Base-by-base conservation (phyloP, 2,888 invertebrate genomes). In the Cataglyphis altisquamis region DNA sequence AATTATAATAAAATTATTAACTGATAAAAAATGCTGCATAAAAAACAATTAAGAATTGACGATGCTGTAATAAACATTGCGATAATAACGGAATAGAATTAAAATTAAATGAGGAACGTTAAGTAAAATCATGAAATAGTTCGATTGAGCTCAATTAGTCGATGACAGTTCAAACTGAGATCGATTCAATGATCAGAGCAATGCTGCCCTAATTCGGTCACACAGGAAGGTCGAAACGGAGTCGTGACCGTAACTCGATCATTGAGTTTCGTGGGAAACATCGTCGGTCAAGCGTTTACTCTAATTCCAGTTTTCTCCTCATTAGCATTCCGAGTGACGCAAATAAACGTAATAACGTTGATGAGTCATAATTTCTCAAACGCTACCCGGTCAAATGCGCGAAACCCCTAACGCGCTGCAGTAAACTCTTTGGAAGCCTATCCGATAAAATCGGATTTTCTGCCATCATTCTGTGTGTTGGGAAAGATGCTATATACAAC, bases 221-320 rank as follows among this genome's bases (percentile, higher is more conserved):
- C 48, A n/a, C 8, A 73, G 52, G 41, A 45, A 36, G 48, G 45
- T 73, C 63, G 25, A n/a, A 73, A 57, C 3, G 29, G 36, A 39
- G 8, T n/a, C n/a, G 12, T 52, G 48, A 75, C 52, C 67, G 45
- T 62, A 77, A 82, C 48, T 29, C 67, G n/a, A 67, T 82, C 48
- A 12, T 82, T 60, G 21, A 55, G 29, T 39, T 66, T 81, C 72
- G 67, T 67, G 81, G 60, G 81, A 84, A 81, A 41, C 8, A 15
- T 48, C 12, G 67, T 15, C 32, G 80, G 32, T 6, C 39, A 41
- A 52, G 25, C 36, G 39, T 39, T 41, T 21, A 84, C 55, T 60
- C 64, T 41, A 67, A 52, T 55, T 77, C 63, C 68, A 32, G 45
- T 67, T 84, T 83, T 84, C 84, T 77, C 81, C 68, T 75, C 52